Conservation (phyloP, 2,797 vertebrate genomes). For the Pipistrellus nathusii region DNA sequence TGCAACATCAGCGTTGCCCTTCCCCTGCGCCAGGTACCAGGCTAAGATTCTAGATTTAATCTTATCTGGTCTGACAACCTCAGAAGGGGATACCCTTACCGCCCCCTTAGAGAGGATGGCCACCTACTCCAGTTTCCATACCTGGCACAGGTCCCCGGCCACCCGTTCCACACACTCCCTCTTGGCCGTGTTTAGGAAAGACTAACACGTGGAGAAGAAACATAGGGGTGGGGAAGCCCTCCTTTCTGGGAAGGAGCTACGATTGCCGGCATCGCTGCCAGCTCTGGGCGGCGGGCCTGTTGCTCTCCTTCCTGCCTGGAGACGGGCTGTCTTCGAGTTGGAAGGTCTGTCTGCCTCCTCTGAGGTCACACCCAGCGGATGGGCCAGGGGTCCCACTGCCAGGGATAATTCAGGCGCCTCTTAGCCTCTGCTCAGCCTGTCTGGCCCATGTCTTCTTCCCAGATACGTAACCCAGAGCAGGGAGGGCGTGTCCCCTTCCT, state of each 20-base stretch:
- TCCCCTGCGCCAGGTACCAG: background rate
- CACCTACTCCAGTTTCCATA: background rate
- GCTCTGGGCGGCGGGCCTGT: background rate
- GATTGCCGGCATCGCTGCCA: background rate
- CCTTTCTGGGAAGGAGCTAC: background rate
- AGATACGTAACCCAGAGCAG: background rate
- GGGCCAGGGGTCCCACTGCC: background rate
- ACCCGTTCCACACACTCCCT: background rate
- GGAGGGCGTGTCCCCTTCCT: background rate
- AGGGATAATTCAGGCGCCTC: background rate
- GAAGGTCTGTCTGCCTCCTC: slow-evolving; percentile 58
- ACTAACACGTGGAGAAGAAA: background rate
- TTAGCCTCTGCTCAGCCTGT: background rate
- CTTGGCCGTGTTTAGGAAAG: background rate
- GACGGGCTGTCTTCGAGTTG: slow-evolving; percentile 53
- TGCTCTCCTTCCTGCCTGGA: slow-evolving; percentile 53
- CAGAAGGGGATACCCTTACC: background rate
- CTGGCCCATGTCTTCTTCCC: background rate
- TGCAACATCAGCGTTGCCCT: background rate
- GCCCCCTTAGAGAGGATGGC: background rate
- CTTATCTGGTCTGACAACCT: background rate
- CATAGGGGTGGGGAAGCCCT: background rate
- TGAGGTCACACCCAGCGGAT: slow-evolving; percentile 44
- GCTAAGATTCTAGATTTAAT: background rate
- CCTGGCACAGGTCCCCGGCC: background rate